phyloP scores from a whole-genome alignment of 2,797 vertebrate species.

The Trachurus trachurus region DNA sequence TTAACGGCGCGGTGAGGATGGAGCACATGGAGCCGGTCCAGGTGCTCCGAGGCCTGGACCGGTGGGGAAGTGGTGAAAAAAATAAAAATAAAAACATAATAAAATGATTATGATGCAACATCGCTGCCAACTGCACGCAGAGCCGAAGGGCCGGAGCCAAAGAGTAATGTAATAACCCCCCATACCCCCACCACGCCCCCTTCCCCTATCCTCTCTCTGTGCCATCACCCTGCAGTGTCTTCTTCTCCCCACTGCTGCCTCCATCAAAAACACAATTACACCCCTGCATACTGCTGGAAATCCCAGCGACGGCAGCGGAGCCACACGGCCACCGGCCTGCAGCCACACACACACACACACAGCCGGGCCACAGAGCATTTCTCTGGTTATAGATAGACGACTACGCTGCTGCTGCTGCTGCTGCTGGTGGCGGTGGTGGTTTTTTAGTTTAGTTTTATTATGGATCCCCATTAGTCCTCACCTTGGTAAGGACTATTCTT shows the following conservation, averaged over 20 bases:
- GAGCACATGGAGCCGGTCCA: not conserved
- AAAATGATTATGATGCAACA: constrained; percentile 23
- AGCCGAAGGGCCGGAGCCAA: constrained; percentile 12
- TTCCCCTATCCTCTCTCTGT: not conserved
- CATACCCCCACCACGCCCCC: too few relatives aligned
- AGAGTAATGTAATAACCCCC: constrained; percentile 25
- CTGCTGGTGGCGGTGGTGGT: not conserved
- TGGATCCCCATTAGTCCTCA: too few relatives aligned
- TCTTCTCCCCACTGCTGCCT: constrained; percentile 19
- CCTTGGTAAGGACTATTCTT: too few relatives aligned
- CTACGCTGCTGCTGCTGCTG: constrained; percentile 1
- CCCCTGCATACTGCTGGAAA: constrained; percentile 28
- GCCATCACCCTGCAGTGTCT: not conserved
- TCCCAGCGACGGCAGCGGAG: constrained; percentile 27
- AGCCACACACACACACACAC: constrained; percentile 24
- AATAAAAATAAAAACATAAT: constrained; percentile 5
- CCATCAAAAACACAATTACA: constrained; percentile 38
- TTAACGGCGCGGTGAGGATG: too few relatives aligned
- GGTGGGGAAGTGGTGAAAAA: not conserved
- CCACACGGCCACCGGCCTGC: constrained; percentile 11
- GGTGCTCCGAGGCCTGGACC: not conserved
- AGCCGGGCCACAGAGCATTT: constrained; percentile 9
- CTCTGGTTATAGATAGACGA: constrained; percentile 30
- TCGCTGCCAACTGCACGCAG: constrained; percentile 16
- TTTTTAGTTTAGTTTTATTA: too few relatives aligned